Conservation (phyloP, 1,140 invertebrate genomes). For the Andrena cerasifolii region DNA sequence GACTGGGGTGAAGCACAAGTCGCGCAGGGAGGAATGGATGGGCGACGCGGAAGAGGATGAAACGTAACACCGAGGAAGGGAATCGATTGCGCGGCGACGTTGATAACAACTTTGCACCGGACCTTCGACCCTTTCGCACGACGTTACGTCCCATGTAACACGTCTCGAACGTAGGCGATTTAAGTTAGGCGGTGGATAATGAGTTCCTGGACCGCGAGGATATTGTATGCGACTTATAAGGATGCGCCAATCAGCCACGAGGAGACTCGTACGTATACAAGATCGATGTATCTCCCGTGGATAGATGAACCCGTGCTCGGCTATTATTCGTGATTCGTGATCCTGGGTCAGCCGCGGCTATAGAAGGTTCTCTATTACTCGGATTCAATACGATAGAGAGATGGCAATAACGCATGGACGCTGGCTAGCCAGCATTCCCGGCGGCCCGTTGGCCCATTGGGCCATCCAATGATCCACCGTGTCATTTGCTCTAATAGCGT, state of each 20-base stretch:
- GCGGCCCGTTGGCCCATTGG: conserved; percentile 28
- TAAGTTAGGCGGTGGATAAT: conserved; percentile 55
- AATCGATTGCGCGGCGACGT: conserved; percentile 17
- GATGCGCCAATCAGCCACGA: conserved; percentile 54
- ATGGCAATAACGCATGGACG: conserved; percentile 48
- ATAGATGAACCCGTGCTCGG: conserved; percentile 50
- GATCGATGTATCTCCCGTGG: conserved; percentile 60
- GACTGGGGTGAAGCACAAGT: background rate
- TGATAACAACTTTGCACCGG: conserved; percentile 50
- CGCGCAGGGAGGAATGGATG: background rate
- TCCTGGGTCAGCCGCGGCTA: conserved; percentile 53
- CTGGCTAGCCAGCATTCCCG: background rate
- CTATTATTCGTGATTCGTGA: conserved; percentile 68
- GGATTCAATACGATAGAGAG: conserved; percentile 51
- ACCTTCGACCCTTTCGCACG: conserved; percentile 52
- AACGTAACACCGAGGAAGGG: conserved; percentile 2
- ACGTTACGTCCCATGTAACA: conserved; percentile 39
- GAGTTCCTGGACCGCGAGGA: conserved; percentile 55
- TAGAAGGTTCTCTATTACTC: conserved; percentile 49
- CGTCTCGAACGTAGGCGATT: conserved; percentile 59
- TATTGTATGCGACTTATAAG: conserved; percentile 63
- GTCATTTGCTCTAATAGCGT: conserved; percentile 37
- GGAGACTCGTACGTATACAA: conserved; percentile 11
- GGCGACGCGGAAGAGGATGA: background rate
- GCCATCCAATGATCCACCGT: conserved; percentile 20